A percentile compares a stretch with the other conserved stretches of the same genome.
Evolutionary conservation across 2,797 vertebrate genomes (phyloP).

Genomic region (Macroramphosus scolopax): DNA sequence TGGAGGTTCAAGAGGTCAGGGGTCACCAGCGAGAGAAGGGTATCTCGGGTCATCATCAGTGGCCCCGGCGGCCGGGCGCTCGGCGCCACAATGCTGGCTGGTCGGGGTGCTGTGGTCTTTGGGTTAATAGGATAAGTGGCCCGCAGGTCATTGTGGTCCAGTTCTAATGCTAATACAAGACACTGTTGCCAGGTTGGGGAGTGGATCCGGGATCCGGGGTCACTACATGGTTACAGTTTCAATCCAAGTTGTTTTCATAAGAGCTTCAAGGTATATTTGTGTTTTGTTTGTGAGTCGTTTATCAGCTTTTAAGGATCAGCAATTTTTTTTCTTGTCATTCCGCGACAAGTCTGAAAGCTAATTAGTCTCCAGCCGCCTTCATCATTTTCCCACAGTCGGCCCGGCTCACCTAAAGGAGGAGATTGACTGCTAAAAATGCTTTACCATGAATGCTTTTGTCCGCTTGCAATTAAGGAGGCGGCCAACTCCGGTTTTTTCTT

Average conservation of each 20-base stretch:
- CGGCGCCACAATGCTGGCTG: slow-evolving; percentile 60
- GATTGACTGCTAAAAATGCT: slow-evolving; percentile 1
- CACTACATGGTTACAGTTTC: slow-evolving; percentile 50
- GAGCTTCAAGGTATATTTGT: slow-evolving; percentile 8
- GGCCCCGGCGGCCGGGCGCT: slow-evolving; percentile 35
- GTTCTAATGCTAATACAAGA: slow-evolving; percentile 70
- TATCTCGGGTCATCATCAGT: slow-evolving; percentile 71
- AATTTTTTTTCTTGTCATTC: slow-evolving; percentile 4
- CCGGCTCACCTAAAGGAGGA: background rate
- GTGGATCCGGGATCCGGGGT: slow-evolving; percentile 46
- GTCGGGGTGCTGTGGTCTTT: slow-evolving; percentile 63
- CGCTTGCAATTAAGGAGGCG: slow-evolving; percentile 37
- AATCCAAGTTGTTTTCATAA: slow-evolving; percentile 52
- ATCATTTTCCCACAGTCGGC: slow-evolving; percentile 1
- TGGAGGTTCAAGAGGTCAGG: slow-evolving; percentile 63
- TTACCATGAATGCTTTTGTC: slow-evolving; percentile 24
- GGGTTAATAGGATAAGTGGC: slow-evolving; percentile 77
- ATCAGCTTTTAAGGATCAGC: too few relatives aligned
- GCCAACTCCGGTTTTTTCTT: slow-evolving; percentile 21
- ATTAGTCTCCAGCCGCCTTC: background rate
- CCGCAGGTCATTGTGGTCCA: slow-evolving; percentile 67
- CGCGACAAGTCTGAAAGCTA: background rate
- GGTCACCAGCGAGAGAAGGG: slow-evolving; percentile 56
- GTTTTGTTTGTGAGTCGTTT: too few relatives aligned
- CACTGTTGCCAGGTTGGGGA: slow-evolving; percentile 46